Conservation (phyloP, 2,797 vertebrate species). For the Enteromius afrohamiltoni region DNA sequence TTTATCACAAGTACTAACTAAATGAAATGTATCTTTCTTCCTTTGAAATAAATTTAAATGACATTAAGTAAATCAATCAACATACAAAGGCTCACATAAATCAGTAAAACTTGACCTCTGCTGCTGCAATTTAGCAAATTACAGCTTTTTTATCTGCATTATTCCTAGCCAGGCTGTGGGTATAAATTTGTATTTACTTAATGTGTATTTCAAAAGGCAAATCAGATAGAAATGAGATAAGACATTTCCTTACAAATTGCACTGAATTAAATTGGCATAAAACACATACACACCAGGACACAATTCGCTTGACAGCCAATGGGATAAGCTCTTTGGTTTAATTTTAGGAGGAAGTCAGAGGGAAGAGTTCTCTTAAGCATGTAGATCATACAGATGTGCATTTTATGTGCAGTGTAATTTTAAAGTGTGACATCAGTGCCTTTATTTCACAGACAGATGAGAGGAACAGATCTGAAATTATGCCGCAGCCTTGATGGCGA, state of each 20-base stretch:
- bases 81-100: constrained; percentile 66
- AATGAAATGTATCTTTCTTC: constrained; percentile 37
- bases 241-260: not conserved
- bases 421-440: constrained; percentile 47
- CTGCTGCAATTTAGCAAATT: constrained; percentile 50
- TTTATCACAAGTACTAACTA: constrained; percentile 30
- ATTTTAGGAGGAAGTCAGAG: not conserved
- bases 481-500: constrained; percentile 33
- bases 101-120: constrained; percentile 32
- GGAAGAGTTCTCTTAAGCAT: constrained; percentile 30
- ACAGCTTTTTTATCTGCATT: constrained; percentile 28
- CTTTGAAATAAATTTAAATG: constrained; percentile 68
- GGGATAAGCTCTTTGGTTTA: too few relatives aligned
- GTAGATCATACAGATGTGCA: constrained; percentile 10
- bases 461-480: constrained; percentile 49
- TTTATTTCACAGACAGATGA: constrained; percentile 20
- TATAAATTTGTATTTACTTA: not conserved
- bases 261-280: not conserved
- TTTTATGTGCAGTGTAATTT: constrained; percentile 24
- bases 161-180: not conserved
- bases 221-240: not conserved
- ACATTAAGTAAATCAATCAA: constrained; percentile 66
- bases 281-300: not conserved
- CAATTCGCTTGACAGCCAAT: not conserved
- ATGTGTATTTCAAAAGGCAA: not conserved